These are phyloP conservation scores for Hydrolagus affinis DNA, from an alignment of 2,113 vertebrate genomes.

Conservation along the genomic window DNA sequence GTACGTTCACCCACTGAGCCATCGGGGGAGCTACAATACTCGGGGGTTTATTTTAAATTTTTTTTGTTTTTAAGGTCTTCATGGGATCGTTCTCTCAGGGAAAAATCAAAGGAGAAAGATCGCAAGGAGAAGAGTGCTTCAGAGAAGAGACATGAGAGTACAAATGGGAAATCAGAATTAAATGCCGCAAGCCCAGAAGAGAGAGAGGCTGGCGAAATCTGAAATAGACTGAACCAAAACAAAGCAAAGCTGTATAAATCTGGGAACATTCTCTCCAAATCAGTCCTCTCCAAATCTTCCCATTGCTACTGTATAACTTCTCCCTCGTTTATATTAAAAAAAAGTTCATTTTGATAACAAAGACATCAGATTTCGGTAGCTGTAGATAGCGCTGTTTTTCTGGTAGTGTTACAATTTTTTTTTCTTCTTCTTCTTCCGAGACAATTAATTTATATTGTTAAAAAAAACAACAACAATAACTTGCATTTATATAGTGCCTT, in stretches of 20 bases:
- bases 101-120: conserved; percentile 72
- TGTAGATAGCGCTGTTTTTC: conserved; percentile 14
- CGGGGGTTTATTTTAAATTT: conserved; percentile 27
- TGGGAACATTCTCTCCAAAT: conserved; percentile 19
- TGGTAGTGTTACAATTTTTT: background rate
- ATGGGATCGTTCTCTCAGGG: conserved; percentile 71
- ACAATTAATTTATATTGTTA: conserved; percentile 17
- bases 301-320: conserved; percentile 18
- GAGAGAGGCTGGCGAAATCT: conserved; percentile 82
- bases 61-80: conserved; percentile 69
- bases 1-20: background rate
- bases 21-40: background rate
- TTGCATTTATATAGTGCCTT: too few species aligned
- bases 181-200: conserved; percentile 68
- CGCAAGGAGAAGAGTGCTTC: conserved; percentile 63
- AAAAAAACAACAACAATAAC: background rate
- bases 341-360: conserved; percentile 1
- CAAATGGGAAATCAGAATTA: conserved; percentile 72
- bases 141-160: conserved; percentile 64
- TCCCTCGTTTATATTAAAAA: conserved; percentile 6
- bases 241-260: conserved; percentile 28
- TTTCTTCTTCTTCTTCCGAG: background rate
- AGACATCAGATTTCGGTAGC: background rate
- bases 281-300: conserved; percentile 14
- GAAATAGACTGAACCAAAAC: conserved; percentile 43